phyloP scores from a whole-genome alignment of 2,888 invertebrate genomes.

The Byasa hedistus region DNA sequence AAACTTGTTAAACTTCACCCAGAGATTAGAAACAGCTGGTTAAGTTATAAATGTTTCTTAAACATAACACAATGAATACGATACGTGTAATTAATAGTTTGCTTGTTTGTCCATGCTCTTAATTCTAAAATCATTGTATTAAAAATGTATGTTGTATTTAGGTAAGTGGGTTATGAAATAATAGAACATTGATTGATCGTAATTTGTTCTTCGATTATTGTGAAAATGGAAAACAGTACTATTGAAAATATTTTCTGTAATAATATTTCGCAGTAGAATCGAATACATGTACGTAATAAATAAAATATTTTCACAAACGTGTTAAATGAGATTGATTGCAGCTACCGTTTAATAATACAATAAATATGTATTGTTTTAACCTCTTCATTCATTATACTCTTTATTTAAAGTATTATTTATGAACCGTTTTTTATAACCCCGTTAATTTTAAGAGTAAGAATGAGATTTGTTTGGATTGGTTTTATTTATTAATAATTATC shows the following conservation, averaged over 20 bases:
- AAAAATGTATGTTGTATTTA: too few species aligned
- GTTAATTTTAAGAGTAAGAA: too few species aligned
- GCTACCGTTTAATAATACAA: slow-evolving; percentile 1
- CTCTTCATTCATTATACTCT: neutral
- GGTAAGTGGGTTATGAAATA: too few species aligned
- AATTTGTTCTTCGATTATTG: neutral
- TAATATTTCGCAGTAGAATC: neutral
- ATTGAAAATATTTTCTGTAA: neutral
- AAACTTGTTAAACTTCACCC: slow-evolving; percentile 3
- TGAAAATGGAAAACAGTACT: neutral
- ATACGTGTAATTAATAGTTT: neutral
- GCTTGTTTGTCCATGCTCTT: too few species aligned
- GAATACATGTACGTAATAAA: neutral
- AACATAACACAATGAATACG: neutral
- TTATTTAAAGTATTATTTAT: too few species aligned
- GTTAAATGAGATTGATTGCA: slow-evolving; percentile 6
- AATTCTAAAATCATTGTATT: too few species aligned
- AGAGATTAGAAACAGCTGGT: neutral
- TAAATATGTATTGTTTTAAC: slow-evolving; percentile 10
- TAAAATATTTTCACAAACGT: neutral
- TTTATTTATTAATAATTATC: too few species aligned
- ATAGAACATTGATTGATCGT: too few species aligned
- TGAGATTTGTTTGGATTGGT: too few species aligned
- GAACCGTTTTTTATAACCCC: too few species aligned
- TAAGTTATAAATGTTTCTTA: neutral